phyloP scores from a whole-genome alignment of 2,888 invertebrate species.

The Ariolimax columbianus region DNA sequence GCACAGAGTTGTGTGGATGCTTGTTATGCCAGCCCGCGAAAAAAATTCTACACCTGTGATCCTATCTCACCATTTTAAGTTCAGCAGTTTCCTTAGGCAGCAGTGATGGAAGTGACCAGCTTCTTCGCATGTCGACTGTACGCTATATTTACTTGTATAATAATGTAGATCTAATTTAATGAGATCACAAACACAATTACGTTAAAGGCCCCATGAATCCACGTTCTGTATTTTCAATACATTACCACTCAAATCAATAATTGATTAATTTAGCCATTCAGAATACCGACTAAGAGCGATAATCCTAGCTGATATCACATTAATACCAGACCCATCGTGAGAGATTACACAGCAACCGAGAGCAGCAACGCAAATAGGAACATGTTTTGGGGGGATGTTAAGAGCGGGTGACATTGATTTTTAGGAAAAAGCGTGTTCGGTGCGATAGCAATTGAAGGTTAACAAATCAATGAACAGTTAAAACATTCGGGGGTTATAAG shows the following conservation, averaged over 20 bases:
- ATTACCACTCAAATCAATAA: not conserved
- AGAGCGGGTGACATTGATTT: conserved; percentile 8
- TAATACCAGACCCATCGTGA: not conserved
- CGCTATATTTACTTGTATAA: no score
- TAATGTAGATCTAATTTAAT: no score
- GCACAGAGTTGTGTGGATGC: no score
- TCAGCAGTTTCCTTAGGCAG: no score
- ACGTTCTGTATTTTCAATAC: not conserved
- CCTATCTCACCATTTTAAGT: no score
- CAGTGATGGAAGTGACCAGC: no score
- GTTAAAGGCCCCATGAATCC: no score
- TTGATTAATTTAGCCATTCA: not conserved
- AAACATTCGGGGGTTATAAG: not conserved
- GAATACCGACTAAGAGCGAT: not conserved
- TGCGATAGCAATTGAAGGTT: not conserved
- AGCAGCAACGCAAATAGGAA: conserved; percentile 1
- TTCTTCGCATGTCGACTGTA: no score
- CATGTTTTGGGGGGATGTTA: not conserved
- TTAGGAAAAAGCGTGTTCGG: not conserved
- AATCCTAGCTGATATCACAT: not conserved
- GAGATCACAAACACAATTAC: no score
- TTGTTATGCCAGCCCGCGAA: no score
- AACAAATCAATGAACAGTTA: not conserved
- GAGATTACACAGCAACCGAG: not conserved
- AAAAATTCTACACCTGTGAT: no score